phyloP scores from a whole-genome alignment of 2,888 invertebrate species.

The Caradrina kadenii region DNA sequence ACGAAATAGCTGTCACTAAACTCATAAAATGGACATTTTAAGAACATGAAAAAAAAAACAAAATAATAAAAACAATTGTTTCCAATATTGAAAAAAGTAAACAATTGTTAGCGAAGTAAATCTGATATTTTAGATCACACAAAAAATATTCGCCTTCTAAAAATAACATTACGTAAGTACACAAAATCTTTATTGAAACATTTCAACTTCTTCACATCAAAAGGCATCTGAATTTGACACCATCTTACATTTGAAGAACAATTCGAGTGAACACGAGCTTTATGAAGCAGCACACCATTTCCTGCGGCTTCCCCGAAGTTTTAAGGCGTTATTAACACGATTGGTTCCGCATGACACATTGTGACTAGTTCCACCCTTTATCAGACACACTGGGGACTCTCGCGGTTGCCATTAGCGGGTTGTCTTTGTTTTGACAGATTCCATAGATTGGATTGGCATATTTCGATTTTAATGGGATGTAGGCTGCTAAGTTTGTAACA shows the following conservation, averaged over 20 bases:
- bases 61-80: no score
- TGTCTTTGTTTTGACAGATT: slow-evolving; percentile 47
- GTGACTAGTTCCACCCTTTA: slow-evolving; percentile 33
- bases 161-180: no score
- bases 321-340: slow-evolving; percentile 28
- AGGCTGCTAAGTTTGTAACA: not conserved
- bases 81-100: no score
- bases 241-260: slow-evolving; percentile 11
- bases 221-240: slow-evolving; percentile 3
- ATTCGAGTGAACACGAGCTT: slow-evolving; percentile 4
- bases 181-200: not conserved
- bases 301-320: slow-evolving; percentile 3
- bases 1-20: no score
- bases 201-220: not conserved
- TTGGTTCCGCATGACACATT: slow-evolving; percentile 20
- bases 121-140: no score
- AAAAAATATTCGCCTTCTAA: no score
- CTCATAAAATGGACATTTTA: no score
- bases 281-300: slow-evolving; percentile 22
- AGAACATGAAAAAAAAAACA: no score
- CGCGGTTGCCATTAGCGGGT: slow-evolving; percentile 48
- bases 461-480: slow-evolving; percentile 41
- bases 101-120: no score
- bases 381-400: slow-evolving; percentile 13
- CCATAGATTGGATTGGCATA: slow-evolving; percentile 33